Evolutionary conservation across 2,797 vertebrate genomes (phyloP).

Genomic region (Acipenser transmontanus): DNA sequence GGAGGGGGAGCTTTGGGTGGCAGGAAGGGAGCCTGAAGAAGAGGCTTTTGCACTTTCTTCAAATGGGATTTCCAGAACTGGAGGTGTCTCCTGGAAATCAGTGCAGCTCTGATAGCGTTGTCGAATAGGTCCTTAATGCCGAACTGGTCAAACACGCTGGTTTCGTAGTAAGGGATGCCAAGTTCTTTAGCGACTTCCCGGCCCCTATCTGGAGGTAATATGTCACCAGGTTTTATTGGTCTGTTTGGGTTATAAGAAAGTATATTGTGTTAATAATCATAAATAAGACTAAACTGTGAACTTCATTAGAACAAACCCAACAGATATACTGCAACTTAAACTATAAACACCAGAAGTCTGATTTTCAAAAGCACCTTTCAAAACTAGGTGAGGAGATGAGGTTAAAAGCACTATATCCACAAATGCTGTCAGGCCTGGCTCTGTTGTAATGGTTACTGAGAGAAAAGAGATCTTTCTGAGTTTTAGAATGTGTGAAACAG

Average conservation of each 20-base stretch:
- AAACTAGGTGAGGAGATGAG: too few species aligned
- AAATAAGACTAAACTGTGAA: too few species aligned
- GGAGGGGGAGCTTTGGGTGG: conserved; percentile 71
- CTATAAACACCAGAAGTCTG: too few species aligned
- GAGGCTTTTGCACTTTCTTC: conserved; percentile 71
- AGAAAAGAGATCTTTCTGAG: too few species aligned
- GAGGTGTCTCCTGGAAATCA: conserved; percentile 68
- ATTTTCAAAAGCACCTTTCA: too few species aligned
- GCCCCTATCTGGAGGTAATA: conserved; percentile 79
- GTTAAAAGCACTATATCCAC: too few species aligned
- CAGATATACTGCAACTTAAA: too few species aligned
- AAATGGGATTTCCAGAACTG: conserved; percentile 76
- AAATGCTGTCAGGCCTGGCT: too few species aligned
- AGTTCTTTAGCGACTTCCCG: conserved; percentile 83
- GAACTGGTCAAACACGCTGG: conserved; percentile 84
- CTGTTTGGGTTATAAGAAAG: conserved; percentile 40
- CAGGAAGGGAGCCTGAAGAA: conserved; percentile 73
- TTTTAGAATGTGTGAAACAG: too few species aligned
- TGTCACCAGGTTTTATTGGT: conserved; percentile 80
- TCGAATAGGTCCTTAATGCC: conserved; percentile 86
- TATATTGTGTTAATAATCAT: too few species aligned
- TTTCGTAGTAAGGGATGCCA: conserved; percentile 82
- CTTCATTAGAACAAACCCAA: too few species aligned
- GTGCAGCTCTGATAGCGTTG: conserved; percentile 78
- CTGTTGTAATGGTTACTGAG: too few species aligned